These are phyloP conservation scores for Gallinago solitaria DNA, from an alignment of 2,797 vertebrate species.

Conservation along the genomic window DNA sequence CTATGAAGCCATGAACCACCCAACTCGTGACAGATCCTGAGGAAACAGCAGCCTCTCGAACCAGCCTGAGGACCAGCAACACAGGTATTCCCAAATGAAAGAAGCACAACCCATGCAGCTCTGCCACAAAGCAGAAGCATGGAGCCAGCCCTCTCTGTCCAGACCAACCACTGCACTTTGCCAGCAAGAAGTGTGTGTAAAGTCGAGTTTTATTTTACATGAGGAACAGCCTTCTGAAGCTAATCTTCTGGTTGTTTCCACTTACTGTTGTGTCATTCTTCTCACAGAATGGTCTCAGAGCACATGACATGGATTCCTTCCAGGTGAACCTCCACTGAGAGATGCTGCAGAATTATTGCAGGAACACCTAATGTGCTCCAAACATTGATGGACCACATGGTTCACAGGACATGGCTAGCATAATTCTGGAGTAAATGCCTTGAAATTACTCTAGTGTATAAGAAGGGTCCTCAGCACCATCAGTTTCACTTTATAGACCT, in stretches of 20 bases:
- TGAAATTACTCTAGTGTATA: background rate
- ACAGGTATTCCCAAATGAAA: background rate
- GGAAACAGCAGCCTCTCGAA: background rate
- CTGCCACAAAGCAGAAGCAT: accelerated
- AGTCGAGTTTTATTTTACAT: background rate
- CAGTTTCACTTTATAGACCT: background rate
- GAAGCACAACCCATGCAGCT: background rate
- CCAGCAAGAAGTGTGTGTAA: background rate
- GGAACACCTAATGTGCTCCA: background rate
- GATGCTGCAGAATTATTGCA: background rate
- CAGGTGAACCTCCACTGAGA: background rate
- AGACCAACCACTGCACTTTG: background rate
- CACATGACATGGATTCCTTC: background rate
- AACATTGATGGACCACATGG: background rate
- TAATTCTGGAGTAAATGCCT: background rate
- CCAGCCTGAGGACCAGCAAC: background rate
- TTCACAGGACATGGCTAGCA: background rate
- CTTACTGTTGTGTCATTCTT: background rate
- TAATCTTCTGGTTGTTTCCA: background rate
- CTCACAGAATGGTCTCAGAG: background rate
- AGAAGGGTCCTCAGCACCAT: background rate
- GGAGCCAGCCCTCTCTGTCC: background rate
- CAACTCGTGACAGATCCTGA: background rate
- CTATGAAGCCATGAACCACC: background rate
- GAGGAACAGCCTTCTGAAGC: background rate